Base-by-base conservation (phyloP, 2,797 vertebrate genomes). In the Triplophysa yarkandensis region DNA sequence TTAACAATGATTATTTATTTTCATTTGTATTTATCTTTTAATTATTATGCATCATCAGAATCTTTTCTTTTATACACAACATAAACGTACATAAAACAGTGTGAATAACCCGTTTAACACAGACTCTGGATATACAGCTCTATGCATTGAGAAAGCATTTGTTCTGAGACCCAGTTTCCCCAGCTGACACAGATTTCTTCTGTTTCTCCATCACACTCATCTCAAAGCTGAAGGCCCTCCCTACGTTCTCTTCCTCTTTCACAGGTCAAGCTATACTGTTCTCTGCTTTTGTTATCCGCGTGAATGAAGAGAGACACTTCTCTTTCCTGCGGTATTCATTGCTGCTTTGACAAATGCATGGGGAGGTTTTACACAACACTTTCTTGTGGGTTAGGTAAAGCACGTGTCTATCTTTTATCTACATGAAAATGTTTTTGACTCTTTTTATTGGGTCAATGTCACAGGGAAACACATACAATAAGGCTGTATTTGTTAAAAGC, bases 141-240 rank as follows among this genome's bases (percentile, higher is more conserved):
- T 41, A 6, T n/a, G n/a, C n/a, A n/a, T n/a, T n/a, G n/a, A n/a
- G n/a, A 61, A 52, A 21, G 25, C 43, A 79, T 69, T 61, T 75
- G 73, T 80, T 80, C 52, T 23, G 72, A 88, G 85, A 66, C 74
- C 82, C 78, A 83, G 76, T 88, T 87, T 84, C 78, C 71, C 85
- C 52, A 83, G 81, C 78, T 77, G 65, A 75, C 74, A 77, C 80
- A 80, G 70, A 74, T 84, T 79, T 80, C 82, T 88, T 85, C 0
- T 65, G 86, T 88, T 86, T 87, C 87, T 87, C 73, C 58, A 65
- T 85, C 75, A 83, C 39, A 23, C 78, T 84, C 71, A 74, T 73
- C 3, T 17, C 27, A 70, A 70, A 60, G 68, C 55, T 70, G 39
- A 5, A 19, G 77, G 77, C 78, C 76, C 86, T 82, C 89, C 88